These are phyloP conservation scores for Phoxinus dragarum DNA, from an alignment of 2,797 vertebrate genomes.

Conservation along the genomic window DNA sequence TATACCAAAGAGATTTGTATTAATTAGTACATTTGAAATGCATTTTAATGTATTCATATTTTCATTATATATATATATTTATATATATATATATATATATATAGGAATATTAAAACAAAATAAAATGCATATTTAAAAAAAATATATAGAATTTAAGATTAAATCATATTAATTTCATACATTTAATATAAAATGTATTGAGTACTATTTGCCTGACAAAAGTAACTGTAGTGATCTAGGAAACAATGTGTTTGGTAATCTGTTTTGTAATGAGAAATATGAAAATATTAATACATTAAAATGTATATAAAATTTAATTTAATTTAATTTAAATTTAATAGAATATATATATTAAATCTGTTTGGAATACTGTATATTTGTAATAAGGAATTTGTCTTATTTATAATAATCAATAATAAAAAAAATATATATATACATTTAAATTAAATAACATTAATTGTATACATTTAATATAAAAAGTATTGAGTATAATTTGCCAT, in stretches of 20 bases:
- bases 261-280: neutral
- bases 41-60: neutral
- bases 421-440: neutral
- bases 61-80: no score
- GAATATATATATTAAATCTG: neutral
- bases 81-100: no score
- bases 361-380: neutral
- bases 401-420: neutral
- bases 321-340: neutral
- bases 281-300: neutral
- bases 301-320: neutral
- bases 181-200: neutral
- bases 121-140: neutral
- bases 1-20: no score
- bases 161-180: neutral
- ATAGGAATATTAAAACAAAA: neutral
- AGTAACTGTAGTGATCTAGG: neutral
- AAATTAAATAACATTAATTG: neutral
- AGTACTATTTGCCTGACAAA: neutral
- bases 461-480: neutral
- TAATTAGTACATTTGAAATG: neutral
- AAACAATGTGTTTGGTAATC: no score
- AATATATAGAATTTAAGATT: neutral
- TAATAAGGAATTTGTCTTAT: neutral
- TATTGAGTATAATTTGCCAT: neutral